Evolutionary conservation across 1,140 invertebrate genomes (phyloP).

Genomic region (Drosophila mauritiana): DNA sequence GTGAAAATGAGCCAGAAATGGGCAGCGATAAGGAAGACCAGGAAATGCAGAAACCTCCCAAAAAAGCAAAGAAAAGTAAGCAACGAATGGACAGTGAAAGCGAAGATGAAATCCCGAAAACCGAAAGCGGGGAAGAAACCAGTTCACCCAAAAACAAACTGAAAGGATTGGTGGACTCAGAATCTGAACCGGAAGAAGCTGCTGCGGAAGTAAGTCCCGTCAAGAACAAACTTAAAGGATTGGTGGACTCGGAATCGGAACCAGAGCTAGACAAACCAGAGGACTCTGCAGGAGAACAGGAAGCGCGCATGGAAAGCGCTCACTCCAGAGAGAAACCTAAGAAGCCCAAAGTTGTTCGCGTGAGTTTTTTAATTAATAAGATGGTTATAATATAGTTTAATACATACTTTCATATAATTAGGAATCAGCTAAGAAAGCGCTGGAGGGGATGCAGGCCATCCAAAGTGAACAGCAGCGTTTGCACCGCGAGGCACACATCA

Average conservation of each 20-base stretch:
- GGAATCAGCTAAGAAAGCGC: conserved; percentile 85
- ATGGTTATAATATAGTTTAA: not conserved
- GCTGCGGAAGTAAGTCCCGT: conserved; percentile 7
- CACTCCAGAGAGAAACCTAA: conserved; percentile 18
- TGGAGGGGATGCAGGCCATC: conserved; percentile 84
- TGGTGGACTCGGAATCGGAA: conserved; percentile 69
- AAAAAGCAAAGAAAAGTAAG: conserved; percentile 44
- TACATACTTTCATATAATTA: conserved; percentile 22
- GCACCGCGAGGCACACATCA: conserved; percentile 87
- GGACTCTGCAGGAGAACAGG: conserved; percentile 30
- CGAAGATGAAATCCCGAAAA: conserved; percentile 13
- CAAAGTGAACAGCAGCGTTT: conserved; percentile 87
- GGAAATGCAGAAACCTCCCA: conserved; percentile 10
- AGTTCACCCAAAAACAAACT: conserved; percentile 29
- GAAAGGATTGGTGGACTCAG: conserved; percentile 64
- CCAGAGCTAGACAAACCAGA: conserved; percentile 37
- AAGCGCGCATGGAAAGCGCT: not conserved
- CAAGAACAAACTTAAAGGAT: conserved; percentile 43
- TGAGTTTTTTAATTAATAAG: conserved; percentile 8
- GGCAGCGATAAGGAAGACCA: not conserved
- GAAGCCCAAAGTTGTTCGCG: conserved; percentile 50
- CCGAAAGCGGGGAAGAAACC: not conserved
- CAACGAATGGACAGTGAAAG: conserved; percentile 38
- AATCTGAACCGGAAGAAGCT: conserved; percentile 15
- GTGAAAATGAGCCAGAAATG: not conserved